Base-by-base conservation (phyloP, 2,797 vertebrate genomes). In the Macrochelys suwanniensis region DNA sequence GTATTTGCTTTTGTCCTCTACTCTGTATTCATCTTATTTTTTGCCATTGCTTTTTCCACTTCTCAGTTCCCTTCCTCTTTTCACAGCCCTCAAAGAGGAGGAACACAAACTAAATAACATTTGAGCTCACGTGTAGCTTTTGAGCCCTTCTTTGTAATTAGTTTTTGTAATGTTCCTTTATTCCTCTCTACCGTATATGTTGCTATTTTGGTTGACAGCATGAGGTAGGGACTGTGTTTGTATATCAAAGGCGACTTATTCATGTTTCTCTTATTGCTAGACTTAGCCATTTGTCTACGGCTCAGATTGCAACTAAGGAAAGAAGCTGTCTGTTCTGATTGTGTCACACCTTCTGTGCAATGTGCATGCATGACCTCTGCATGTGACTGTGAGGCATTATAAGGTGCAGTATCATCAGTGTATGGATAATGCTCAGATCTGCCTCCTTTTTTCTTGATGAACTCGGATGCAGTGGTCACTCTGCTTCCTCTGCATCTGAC, bases 251-350 rank as follows among this genome's bases (percentile, higher is more conserved):
- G 28, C 37, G 4, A 5, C 25, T 86, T 57, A 59, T 57, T 7
- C 10, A 85, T 68, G 15, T 82, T 89, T 86, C 11, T 89, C 59
- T 9, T 23, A 82, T 84, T 93, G 53, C 17, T 3, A n/a, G 54
- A 5, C 54, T 80, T 1, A 0, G 33, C n/a, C 28, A 28, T 21
- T 13, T 84, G 37, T 5, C 16, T 5, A n/a, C 5, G n/a, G 50
- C 89, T 65, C 77, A 21, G 65, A 68, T 88, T n/a, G 28, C 9
- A 19, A n/a, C 7, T 2, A 11, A 87, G 93, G 82, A 16, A 5
- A 80, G 47, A 80, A 51, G 50, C 77, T 80, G 11, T 17, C 51
- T 61, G 16, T 79, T 74, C 68, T 65, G 65, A 68, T 68, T 68
- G 0, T 51, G 16, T 83, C 56, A 37, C 57, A 51, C 16, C 25